Evolutionary conservation across 2,797 vertebrate genomes (phyloP).

Genomic region (Helicolenus hilgendorfi): DNA sequence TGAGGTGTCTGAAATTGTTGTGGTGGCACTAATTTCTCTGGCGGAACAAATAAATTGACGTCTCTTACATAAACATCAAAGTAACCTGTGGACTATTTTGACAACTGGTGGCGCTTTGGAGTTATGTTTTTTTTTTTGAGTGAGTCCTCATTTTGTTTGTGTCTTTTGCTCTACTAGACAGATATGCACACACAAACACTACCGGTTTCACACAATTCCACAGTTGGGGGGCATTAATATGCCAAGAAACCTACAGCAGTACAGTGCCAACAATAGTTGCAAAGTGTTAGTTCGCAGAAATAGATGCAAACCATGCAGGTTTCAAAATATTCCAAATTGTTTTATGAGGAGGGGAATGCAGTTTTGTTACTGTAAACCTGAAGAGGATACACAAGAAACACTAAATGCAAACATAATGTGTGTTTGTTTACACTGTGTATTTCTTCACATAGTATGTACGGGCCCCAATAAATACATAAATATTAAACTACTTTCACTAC

Average conservation of each 20-base stretch:
- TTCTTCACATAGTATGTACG: not conserved
- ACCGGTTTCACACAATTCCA: not conserved
- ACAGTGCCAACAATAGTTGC: not conserved
- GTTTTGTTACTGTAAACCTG: not conserved
- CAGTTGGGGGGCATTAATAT: not conserved
- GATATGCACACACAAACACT: not conserved
- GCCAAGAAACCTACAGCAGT: not conserved
- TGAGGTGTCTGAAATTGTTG: not conserved
- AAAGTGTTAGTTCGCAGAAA: not conserved
- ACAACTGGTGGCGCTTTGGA: not conserved
- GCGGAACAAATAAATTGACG: not conserved
- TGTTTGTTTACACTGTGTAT: not conserved
- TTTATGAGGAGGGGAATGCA: not conserved
- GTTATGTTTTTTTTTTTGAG: not conserved
- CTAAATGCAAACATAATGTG: not conserved
- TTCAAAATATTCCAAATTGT: not conserved
- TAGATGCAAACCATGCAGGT: not conserved
- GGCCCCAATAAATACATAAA: not conserved
- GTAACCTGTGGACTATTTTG: not conserved
- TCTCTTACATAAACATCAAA: not conserved
- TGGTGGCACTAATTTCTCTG: not conserved
- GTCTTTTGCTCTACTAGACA: not conserved
- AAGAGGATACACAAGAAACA: not conserved
- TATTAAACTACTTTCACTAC: not conserved
- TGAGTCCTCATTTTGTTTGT: not conserved